Evolutionary conservation across 2,888 invertebrate genomes (phyloP), one percentile per base, ranked within the genome.

Genomic region (Lutraria lutraria): DNA sequence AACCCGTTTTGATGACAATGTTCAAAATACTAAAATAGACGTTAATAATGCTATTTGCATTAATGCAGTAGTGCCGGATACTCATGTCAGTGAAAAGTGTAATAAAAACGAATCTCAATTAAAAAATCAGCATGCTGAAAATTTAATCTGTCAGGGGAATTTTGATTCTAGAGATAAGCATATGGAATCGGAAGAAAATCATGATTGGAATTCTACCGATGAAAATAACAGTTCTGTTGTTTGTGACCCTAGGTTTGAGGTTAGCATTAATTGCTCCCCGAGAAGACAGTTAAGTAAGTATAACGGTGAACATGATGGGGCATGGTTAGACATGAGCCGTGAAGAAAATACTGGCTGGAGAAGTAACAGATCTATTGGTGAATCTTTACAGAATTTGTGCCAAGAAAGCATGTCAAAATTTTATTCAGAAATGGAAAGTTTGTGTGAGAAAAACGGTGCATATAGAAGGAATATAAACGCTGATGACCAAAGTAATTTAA

Each of bases 211-310:
- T 76, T 76, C 76, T 31, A 76, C 31, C 76, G 25, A 43, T 43
- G 43, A 76, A 76, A 76, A 15, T 76, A 34, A 31, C 16, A 34
- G 76, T 76, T 19, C 15, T 21, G 34, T 76, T 76, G 19, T 25
- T 53, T 56, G 13, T 85, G 85, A 85, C 85, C 85, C 52, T 34
- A 85, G 15, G 12, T 25, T 79, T 85, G 76, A 85, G 85, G 85
- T 56, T 54, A 85, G 21, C 16, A n/a, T 54, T 85, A 85, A 85
- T 85, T 85, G 85, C 85, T 85, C 80, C 56, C 80, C 85, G 25
- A 60, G 34, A 43, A 43, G 53, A 15, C n/a, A 54, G 21, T 79
- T 60, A 76, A 84, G 29, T 84, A 76, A 76, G 29, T 21, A 76
- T 52, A 76, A 52, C 72, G 25, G 76, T 43, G 76, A 76, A 54